Evolutionary conservation across 2,888 invertebrate species (phyloP).

Genomic region (Zaprionus lineosus): DNA sequence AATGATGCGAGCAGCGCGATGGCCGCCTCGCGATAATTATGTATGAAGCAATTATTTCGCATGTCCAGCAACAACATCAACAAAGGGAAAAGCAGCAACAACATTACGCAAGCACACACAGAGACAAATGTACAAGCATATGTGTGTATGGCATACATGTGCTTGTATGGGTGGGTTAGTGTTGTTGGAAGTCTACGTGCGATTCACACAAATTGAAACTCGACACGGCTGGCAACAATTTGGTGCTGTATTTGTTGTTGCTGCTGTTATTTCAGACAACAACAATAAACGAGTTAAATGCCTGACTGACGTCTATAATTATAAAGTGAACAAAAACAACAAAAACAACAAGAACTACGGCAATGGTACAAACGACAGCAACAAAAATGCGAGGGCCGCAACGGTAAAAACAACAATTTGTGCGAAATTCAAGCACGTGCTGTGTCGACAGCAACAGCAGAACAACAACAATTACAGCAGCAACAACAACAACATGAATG

Average conservation of each 20-base stretch:
- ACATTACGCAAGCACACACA: constrained; percentile 18
- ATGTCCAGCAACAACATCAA: constrained; percentile 62
- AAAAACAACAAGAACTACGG: constrained; percentile 18
- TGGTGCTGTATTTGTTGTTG: constrained; percentile 30
- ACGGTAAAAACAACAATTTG: constrained; percentile 48
- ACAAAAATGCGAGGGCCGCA: constrained; percentile 16
- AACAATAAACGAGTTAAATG: constrained; percentile 70
- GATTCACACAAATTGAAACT: constrained; percentile 69
- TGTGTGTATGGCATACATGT: constrained; percentile 23
- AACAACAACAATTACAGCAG: constrained; percentile 8
- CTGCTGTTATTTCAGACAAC: constrained; percentile 20
- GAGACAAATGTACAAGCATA: constrained; percentile 7
- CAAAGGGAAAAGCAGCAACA: constrained; percentile 26
- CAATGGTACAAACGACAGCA: constrained; percentile 9
- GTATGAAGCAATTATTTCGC: constrained; percentile 75
- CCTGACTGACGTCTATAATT: constrained; percentile 78
- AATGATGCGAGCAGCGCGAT: constrained; percentile 19
- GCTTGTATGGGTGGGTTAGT: constrained; percentile 8
- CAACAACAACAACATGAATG: constrained; percentile 2
- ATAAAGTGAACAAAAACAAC: constrained; percentile 61
- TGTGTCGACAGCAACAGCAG: constrained; percentile 6
- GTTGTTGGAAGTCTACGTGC: constrained; percentile 50
- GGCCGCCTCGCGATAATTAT: constrained; percentile 61
- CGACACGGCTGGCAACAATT: constrained; percentile 59
- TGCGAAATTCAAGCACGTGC: constrained; percentile 61